Evolutionary conservation across 2,113 vertebrate genomes (phyloP).

Genomic region (Rhea americana): DNA sequence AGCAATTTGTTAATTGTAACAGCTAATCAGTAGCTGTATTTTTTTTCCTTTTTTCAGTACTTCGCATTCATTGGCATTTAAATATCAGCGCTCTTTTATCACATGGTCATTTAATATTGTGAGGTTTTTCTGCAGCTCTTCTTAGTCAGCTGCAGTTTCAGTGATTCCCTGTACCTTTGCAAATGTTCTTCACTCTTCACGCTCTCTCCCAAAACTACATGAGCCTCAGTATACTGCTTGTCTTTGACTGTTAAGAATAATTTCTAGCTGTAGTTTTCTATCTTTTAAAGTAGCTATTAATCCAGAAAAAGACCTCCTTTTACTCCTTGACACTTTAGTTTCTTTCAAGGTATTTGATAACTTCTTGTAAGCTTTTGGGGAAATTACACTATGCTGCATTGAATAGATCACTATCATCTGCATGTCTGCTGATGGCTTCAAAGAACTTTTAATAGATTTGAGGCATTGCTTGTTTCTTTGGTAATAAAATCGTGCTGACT

Average conservation of each 20-base stretch:
- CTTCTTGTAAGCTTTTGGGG: neutral
- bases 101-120: neutral
- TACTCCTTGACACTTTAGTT: neutral
- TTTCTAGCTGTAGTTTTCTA: neutral
- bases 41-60: neutral
- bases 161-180: neutral
- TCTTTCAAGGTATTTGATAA: neutral
- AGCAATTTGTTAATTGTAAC: neutral
- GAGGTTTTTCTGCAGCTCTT: neutral
- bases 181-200: neutral
- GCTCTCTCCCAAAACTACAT: neutral
- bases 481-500: neutral
- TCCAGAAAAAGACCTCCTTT: neutral
- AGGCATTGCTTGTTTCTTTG: neutral
- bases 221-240: neutral
- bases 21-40: neutral
- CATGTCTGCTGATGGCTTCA: neutral
- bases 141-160: neutral
- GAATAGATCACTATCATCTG: neutral
- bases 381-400: neutral
- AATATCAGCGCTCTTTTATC: neutral
- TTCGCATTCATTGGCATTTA: neutral
- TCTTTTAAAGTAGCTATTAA: neutral
- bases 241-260: neutral
- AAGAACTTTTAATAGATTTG: neutral